Conservation (phyloP, 2,113 vertebrate genomes). For the Lycocorax pyrrhopterus region DNA sequence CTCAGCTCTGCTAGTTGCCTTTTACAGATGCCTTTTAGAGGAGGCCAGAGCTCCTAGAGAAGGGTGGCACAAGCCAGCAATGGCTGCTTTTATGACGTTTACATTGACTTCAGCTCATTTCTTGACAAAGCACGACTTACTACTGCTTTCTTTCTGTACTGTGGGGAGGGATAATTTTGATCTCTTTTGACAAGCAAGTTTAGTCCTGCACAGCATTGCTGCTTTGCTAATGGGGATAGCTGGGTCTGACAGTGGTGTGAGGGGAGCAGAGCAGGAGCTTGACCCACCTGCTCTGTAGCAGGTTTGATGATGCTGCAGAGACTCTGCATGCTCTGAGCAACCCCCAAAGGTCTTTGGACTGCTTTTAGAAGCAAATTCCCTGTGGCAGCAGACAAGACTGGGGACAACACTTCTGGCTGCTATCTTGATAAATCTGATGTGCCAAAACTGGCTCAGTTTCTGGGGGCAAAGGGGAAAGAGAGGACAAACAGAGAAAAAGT, state of each 20-base stretch:
- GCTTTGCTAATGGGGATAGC: neutral
- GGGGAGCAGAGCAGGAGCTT: neutral
- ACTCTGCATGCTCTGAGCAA: neutral
- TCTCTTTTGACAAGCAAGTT: neutral
- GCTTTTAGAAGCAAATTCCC: neutral
- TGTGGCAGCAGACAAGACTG: neutral
- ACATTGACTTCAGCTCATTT: neutral
- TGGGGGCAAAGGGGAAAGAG: neutral
- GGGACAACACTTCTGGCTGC: neutral
- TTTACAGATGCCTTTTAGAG: neutral
- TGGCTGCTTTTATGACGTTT: neutral
- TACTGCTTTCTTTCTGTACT: neutral
- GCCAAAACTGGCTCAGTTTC: neutral
- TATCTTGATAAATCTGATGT: neutral
- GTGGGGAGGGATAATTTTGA: neutral
- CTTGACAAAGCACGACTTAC: neutral
- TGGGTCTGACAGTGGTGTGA: neutral
- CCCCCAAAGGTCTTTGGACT: neutral
- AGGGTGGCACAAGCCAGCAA: neutral
- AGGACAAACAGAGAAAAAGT: neutral
- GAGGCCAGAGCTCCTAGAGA: neutral
- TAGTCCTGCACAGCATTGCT: neutral
- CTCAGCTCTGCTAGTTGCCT: neutral
- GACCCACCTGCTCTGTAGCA: neutral
- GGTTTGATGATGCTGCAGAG: neutral